These are phyloP conservation scores for Temnothorax nylanderi DNA, from an alignment of 1,140 invertebrate species.

Conservation along the genomic window DNA sequence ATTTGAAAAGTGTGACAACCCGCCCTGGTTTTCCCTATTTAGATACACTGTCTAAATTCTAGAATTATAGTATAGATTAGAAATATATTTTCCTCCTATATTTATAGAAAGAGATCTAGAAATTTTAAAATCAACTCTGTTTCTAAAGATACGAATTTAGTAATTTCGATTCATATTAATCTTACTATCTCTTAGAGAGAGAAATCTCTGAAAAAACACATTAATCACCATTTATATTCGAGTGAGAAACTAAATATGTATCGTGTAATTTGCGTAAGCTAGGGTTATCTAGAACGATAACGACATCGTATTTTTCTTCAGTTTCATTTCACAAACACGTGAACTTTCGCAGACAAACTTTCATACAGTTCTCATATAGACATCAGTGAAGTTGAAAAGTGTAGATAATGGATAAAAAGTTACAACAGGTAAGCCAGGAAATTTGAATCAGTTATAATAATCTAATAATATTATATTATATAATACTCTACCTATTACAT, in stretches of 20 bases:
- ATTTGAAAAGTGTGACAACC: too few species aligned
- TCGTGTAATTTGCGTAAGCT: background rate
- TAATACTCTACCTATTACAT: background rate
- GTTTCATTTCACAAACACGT: background rate
- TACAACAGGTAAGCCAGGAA: background rate
- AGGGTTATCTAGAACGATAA: conserved; percentile 13
- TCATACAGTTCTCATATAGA: background rate
- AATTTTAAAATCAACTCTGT: too few species aligned
- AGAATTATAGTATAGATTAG: too few species aligned
- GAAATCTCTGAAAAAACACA: background rate
- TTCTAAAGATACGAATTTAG: too few species aligned
- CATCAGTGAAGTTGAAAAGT: background rate
- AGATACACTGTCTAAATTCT: too few species aligned
- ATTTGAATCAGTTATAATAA: background rate
- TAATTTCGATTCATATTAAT: background rate
- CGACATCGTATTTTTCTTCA: background rate
- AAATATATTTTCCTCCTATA: too few species aligned
- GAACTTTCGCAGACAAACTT: background rate
- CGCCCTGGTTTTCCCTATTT: too few species aligned
- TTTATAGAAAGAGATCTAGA: too few species aligned
- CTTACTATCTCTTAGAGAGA: background rate
- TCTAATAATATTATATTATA: background rate
- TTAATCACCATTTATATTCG: background rate
- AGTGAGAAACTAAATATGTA: background rate
- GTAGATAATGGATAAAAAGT: background rate